phyloP scores from a whole-genome alignment of 2,797 vertebrate species.

The Brotogeris chrysoptera region DNA sequence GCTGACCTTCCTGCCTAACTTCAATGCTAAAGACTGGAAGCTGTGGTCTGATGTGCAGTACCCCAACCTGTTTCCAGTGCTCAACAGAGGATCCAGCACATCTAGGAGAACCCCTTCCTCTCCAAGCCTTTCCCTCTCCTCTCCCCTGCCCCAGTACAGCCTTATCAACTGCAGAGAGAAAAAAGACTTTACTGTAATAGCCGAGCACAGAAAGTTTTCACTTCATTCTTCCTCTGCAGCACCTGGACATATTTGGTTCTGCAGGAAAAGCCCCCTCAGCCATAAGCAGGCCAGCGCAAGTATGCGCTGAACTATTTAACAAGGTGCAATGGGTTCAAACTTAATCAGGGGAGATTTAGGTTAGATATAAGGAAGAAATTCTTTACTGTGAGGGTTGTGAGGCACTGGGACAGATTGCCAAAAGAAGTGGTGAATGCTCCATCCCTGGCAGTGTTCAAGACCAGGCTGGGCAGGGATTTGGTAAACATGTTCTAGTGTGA shows the following conservation, averaged over 20 bases:
- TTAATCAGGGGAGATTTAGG: neutral
- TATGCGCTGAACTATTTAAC: neutral
- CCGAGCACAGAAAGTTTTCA: rapidly evolving
- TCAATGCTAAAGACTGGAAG: neutral
- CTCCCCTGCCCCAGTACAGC: neutral
- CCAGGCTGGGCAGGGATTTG: neutral
- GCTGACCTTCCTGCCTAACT: rapidly evolving
- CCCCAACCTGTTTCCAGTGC: neutral
- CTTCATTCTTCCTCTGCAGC: neutral
- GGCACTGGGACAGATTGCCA: neutral
- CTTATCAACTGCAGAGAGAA: neutral
- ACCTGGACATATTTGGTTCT: neutral
- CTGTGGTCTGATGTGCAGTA: too few species aligned
- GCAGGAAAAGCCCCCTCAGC: neutral
- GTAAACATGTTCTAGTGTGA: neutral
- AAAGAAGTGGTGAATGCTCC: neutral
- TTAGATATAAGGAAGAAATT: neutral
- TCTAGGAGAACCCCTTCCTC: neutral
- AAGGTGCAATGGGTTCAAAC: neutral
- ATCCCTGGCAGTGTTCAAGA: neutral
- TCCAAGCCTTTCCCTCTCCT: neutral
- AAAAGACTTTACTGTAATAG: neutral
- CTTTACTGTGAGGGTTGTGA: neutral
- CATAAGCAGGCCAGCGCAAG: neutral
- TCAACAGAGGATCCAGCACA: too few species aligned